These are phyloP conservation scores for Kryptolebias marmoratus DNA, from an alignment of 2,113 vertebrate genomes.

Conservation along the genomic window DNA sequence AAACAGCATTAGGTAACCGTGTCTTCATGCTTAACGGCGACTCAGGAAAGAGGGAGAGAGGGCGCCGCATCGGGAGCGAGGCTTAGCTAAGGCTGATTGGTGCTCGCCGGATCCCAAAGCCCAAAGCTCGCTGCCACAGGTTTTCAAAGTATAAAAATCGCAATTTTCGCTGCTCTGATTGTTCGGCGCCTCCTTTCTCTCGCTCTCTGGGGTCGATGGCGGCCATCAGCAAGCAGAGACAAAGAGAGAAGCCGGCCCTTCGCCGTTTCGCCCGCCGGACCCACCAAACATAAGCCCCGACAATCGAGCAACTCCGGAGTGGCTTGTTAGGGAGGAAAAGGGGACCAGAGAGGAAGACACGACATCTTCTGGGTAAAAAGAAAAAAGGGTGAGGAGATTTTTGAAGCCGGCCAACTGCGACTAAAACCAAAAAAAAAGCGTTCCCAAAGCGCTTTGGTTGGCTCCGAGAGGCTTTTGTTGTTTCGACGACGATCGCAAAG, in stretches of 20 bases:
- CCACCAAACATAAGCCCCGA: conserved; percentile 57
- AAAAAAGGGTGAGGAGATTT: conserved; percentile 70
- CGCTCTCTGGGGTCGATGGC: conserved; percentile 28
- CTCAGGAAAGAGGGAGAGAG: conserved; percentile 15
- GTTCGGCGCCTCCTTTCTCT: conserved; percentile 37
- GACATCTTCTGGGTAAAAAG: conserved; percentile 37
- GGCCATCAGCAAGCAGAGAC: conserved; percentile 41
- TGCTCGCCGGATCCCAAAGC: conserved; percentile 36
- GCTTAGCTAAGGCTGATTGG: conserved; percentile 46
- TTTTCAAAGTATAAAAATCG: conserved; percentile 21
- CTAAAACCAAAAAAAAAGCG: conserved; percentile 55
- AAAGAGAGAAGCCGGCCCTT: conserved; percentile 22
- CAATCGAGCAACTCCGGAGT: conserved; percentile 57
- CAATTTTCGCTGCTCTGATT: conserved; percentile 27
- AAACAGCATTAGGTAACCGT: background rate
- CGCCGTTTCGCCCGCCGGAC: conserved; percentile 60
- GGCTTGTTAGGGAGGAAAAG: conserved; percentile 67
- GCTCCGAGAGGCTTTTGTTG: conserved; percentile 52
- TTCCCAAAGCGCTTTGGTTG: conserved; percentile 43
- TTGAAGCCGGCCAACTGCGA: conserved; percentile 61
- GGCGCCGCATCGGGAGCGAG: conserved; percentile 17
- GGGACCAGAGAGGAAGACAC: conserved; percentile 19
- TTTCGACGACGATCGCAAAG: conserved; percentile 64
- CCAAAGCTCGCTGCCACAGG: conserved; percentile 32
- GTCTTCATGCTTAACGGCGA: conserved; percentile 17